Evolutionary conservation across 2,888 invertebrate genomes (phyloP), one percentile per base, ranked within the genome.

Genomic region (Tryphoninae sp.): DNA sequence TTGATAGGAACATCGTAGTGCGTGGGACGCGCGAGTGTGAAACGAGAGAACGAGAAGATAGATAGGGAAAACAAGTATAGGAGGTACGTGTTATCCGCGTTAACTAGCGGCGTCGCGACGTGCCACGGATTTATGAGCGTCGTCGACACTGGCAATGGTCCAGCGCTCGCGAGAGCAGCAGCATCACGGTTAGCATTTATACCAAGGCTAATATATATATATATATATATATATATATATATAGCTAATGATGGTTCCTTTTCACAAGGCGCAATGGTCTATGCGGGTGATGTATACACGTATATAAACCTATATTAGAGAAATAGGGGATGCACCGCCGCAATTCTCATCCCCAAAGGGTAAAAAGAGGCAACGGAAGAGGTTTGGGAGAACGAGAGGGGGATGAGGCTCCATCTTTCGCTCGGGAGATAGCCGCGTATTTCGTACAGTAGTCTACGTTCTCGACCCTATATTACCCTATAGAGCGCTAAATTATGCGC

Each of bases 401-500:
- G n/a, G 68, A 45, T 9, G 74, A 62, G 9, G 9, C 49, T 75
- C 49, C 45, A 58, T 75, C 74, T 58, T 75, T 75, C 26, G 65
- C 58, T 49, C 22, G 26, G 7, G 16, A 74, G 55, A 65, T 73
- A 45, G 58, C 45, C 9, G 19, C 53, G 16, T 33, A 40, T 53
- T 53, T 76, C 49, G 55, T 67, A 49, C 33, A 65, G 51, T 71
- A 65, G 51, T 71, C 71, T 45, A 26, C 53, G 51, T 72, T 51
- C 53, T 58, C 81, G 74, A 75, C 82, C 85, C 82, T 85, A 85
- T 87, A 90, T 90, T 90, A 90, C 87, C 90, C 89, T 90, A 89
- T 86, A 89, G 88, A 90, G 87, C 87, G 90, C 83, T 90, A 89
- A 90, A 90, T 90, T 90, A 90, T 90, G 89, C 90, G 86, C 86